Evolutionary conservation across 2,113 vertebrate species (phyloP), one percentile per base, ranked within the genome.

Genomic region (Hucho hucho): DNA sequence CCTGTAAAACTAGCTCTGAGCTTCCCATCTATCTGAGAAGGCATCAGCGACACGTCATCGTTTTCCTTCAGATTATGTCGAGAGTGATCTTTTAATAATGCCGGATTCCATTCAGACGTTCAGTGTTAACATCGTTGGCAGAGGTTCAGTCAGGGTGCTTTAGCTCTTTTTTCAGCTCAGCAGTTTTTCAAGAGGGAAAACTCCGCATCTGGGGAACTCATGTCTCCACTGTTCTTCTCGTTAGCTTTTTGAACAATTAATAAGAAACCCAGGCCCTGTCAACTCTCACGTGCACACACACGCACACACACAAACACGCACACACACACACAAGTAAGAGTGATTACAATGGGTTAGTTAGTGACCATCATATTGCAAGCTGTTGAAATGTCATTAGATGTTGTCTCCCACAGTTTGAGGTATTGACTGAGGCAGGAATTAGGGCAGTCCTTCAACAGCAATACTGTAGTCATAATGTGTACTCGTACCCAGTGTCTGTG

Each of bases 281-380:
- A 29, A 22, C 64, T 20, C 14, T 32, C 18, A 4, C 13, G n/a
- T n/a, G n/a, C n/a, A n/a, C 28, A 6, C 29, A 4, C 16, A 24
- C 43, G 11, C 67, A 47, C 37, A 74, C 70, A 74, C 43, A 11
- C 14, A 9, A 16, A 53, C 43, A 5, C 67, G 25, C 67, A 74
- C 67, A 72, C 49, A 11, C 6, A 22, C 0, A 24, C 32, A 64
- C 70, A 76, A 22, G 73, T 67, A 58, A 63, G 66, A 56, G 12
- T 75, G 79, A 79, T 79, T 68, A 72, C 77, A 79, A 76, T 73
- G 79, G 79, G 82, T 85, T 81, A 76, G 87, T 86, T 74, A 68
- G 61, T 26, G 64, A 13, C 56, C 29, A 66, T 49, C 49, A 65
- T 64, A 66, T 25, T 74, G 64, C 56, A 28, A 72, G n/a, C 70